A percentile compares a stretch with the other conserved stretches of the same genome.
These are phyloP conservation scores for Tanypteryx hageni DNA, from an alignment of 2,888 invertebrate species.

Conservation along the genomic window DNA sequence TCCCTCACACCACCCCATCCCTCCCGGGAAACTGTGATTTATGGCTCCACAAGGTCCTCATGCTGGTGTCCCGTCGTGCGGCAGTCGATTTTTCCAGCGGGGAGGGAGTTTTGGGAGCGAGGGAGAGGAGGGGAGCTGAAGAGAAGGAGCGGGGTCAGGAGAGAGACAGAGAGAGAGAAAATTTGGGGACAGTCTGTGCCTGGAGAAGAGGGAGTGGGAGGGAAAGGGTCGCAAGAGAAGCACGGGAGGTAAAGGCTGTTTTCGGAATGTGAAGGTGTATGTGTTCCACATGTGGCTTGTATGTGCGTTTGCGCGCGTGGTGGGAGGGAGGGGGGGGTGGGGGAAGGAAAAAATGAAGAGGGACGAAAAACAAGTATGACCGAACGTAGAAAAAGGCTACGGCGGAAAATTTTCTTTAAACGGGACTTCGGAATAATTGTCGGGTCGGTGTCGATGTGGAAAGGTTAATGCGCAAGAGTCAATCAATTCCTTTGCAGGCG, in stretches of 20 bases:
- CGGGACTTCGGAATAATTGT: background rate
- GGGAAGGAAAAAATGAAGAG: background rate
- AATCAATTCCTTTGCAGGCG: background rate
- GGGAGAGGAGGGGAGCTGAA: background rate
- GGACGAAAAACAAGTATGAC: no score
- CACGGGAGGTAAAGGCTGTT: slow-evolving; percentile 11
- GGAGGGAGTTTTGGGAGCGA: slow-evolving; percentile 4
- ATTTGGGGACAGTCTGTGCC: slow-evolving; percentile 45
- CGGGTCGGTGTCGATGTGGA: background rate
- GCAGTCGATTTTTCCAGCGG: slow-evolving; percentile 59
- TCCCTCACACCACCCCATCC: background rate
- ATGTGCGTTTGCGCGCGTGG: background rate
- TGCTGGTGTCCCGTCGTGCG: slow-evolving; percentile 54
- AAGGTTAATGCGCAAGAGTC: background rate
- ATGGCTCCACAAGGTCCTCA: slow-evolving; percentile 57
- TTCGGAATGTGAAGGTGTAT: slow-evolving; percentile 44
- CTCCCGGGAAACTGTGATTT: slow-evolving; percentile 22
- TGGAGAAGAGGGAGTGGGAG: background rate
- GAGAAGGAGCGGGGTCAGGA: background rate
- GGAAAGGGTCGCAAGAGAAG: background rate
- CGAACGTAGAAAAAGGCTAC: background rate
- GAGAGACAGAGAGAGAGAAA: background rate
- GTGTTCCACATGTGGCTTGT: slow-evolving; percentile 2
- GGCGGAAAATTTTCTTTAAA: no score
- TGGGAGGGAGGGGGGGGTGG: background rate